phyloP scores from a whole-genome alignment of 2,888 invertebrate species.

The Mesochorus sp. region DNA sequence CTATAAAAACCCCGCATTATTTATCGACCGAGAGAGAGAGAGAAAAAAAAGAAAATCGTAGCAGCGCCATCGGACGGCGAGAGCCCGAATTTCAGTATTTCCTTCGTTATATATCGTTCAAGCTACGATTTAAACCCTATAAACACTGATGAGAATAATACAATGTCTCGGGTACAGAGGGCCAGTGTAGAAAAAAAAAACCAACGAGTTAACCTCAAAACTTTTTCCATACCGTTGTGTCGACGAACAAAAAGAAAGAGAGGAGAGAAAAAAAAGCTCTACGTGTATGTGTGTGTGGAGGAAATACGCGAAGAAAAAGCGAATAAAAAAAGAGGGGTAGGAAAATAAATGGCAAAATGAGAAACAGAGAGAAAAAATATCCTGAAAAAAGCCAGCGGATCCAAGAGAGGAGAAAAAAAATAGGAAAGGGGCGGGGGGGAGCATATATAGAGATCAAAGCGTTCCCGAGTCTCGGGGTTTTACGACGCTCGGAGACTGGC shows the following conservation, averaged over 20 bases:
- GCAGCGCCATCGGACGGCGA: not conserved
- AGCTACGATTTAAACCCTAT: not conserved
- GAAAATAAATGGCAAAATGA: not conserved
- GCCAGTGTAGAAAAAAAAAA: not conserved
- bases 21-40: not conserved
- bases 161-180: not conserved
- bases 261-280: not conserved
- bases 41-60: not conserved
- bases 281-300: not conserved
- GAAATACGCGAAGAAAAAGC: conserved; percentile 6
- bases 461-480: conserved; percentile 64
- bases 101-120: too few species aligned
- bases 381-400: not conserved
- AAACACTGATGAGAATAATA: not conserved
- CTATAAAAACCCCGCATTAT: not conserved
- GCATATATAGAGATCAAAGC: conserved; percentile 69
- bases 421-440: not conserved
- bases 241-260: conserved; percentile 1
- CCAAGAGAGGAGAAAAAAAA: conserved; percentile 35
- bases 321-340: conserved; percentile 9
- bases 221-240: conserved; percentile 13
- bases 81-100: not conserved
- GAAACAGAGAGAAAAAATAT: not conserved
- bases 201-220: conserved; percentile 2
- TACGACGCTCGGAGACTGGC: conserved; percentile 70